These are phyloP conservation scores for Netta rufina DNA, from an alignment of 2,797 vertebrate genomes.

Conservation along the genomic window DNA sequence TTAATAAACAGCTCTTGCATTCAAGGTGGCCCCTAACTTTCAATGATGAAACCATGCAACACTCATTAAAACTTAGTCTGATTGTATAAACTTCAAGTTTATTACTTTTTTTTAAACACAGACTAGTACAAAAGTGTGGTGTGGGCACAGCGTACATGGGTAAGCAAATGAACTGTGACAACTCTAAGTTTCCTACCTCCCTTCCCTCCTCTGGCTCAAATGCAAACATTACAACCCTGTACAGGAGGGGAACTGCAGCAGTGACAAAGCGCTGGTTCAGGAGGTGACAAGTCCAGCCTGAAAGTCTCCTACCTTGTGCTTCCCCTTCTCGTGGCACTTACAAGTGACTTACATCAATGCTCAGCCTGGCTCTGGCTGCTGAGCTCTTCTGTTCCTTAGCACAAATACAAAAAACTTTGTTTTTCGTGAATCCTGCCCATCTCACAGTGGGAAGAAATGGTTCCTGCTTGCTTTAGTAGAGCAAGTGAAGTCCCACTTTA, in stretches of 20 bases:
- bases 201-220: neutral
- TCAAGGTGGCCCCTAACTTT: constrained; percentile 26
- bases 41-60: neutral
- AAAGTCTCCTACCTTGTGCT: neutral
- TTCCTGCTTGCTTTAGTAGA: neutral
- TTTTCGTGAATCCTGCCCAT: neutral
- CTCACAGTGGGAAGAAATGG: accelerated
- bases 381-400: neutral
- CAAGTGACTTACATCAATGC: neutral
- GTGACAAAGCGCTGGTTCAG: accelerated
- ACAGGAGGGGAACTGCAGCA: neutral
- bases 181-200: neutral
- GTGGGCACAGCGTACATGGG: neutral
- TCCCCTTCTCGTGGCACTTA: neutral
- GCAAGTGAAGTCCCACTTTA: neutral
- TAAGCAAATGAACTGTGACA: neutral
- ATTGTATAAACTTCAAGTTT: constrained; percentile 62
- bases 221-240: too few species aligned
- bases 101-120: constrained; percentile 37
- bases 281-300: neutral
- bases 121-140: constrained; percentile 49
- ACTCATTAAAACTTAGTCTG: constrained; percentile 44
- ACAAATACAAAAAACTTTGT: neutral
- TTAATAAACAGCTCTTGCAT: constrained; percentile 83
- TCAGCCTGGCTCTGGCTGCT: accelerated